Evolutionary conservation across 2,888 invertebrate genomes (phyloP), one percentile per base, ranked within the genome.

Genomic region (Tetheella fluctuosa): DNA sequence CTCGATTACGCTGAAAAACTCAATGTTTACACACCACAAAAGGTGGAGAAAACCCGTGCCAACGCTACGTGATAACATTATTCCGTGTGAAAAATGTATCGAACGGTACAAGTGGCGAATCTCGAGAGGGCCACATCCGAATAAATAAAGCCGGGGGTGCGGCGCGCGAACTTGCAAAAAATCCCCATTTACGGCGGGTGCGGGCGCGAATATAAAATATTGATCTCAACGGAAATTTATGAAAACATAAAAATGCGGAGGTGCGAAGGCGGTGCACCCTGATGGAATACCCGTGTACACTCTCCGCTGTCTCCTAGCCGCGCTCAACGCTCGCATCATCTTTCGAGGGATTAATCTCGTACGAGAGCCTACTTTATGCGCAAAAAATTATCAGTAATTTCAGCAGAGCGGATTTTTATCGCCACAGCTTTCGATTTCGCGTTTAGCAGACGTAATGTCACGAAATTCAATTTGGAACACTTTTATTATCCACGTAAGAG

Each of bases 211-310:
- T 89, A 89, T 91, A 88, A 90, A 90, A 90, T 89, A 91, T 91
- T 89, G 92, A 92, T 91, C 90, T 83, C 83, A 71, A 80, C 79
- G 85, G 81, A 85, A 89, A 91, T 91, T 90, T 91, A 90, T 91
- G 90, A 90, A 91, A 91, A 90, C 88, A 87, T 90, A 90, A 90
- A 90, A 91, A 87, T 78, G 81, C 76, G 78, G 76, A 88, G 88
- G 86, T 88, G 88, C 78, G 85, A 84, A 85, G 74, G 68, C 64
- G 69, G 65, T n/a, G 39, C 39, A 71, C 73, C 79, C 81, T 86
- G 87, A 87, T 87, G 86, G 86, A 87, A 86, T 84, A 86, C 80
- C 76, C 84, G 74, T 84, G 87, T 86, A 79, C 70, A 67, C 71
- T 75, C 68, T 66, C 70, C 66, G 73, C 73, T 73, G 75, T 74